Conservation (phyloP, 2,888 invertebrate species). For the Drosophila mimica region DNA sequence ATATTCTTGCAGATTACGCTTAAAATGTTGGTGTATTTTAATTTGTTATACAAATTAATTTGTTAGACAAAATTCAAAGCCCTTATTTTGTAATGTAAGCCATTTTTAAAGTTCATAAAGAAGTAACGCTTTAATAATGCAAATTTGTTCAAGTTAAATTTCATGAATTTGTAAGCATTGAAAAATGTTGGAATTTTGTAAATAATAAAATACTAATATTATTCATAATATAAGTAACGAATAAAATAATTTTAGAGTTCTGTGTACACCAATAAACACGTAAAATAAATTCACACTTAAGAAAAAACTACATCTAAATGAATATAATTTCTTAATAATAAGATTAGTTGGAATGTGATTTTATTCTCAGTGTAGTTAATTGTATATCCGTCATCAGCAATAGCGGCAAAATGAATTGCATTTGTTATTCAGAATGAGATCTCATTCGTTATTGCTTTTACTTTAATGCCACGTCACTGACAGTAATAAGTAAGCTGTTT, state of each 20-base stretch:
- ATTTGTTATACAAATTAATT: no score
- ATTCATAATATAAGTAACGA: background rate
- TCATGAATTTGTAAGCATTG: background rate
- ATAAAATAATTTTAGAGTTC: background rate
- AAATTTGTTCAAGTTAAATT: background rate
- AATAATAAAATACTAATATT: background rate
- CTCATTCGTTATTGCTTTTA: constrained; percentile 42
- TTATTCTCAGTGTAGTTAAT: constrained; percentile 4
- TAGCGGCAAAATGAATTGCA: constrained; percentile 57
- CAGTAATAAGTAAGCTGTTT: constrained; percentile 66
- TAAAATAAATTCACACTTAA: background rate
- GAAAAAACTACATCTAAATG: background rate
- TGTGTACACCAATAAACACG: background rate
- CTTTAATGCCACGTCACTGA: constrained; percentile 29
- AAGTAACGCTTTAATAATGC: background rate
- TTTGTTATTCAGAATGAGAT: constrained; percentile 45
- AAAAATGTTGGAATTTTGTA: background rate
- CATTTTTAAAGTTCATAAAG: background rate
- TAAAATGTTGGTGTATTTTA: background rate
- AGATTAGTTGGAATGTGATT: background rate
- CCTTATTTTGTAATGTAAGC: no score
- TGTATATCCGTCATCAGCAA: constrained; percentile 1
- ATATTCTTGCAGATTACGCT: background rate
- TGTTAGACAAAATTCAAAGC: no score
- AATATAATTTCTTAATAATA: background rate